phyloP scores from a whole-genome alignment of 2,888 invertebrate genomes.

The Balanococcus diminutus region DNA sequence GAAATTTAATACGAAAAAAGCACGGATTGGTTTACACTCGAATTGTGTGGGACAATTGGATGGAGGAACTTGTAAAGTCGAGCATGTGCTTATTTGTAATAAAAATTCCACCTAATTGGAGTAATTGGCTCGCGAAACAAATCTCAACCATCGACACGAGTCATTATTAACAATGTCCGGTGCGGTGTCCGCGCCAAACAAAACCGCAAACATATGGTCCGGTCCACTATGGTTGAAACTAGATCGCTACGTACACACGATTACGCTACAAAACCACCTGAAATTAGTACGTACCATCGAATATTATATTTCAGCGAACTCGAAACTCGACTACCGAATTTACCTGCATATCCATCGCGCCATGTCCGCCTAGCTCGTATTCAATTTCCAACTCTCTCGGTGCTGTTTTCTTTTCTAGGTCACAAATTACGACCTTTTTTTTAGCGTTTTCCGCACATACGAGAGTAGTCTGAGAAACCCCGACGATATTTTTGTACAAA shows the following conservation, averaged over 20 bases:
- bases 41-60: neutral
- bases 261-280: conserved; percentile 3
- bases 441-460: neutral
- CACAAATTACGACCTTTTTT: neutral
- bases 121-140: conserved; percentile 7
- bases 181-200: neutral
- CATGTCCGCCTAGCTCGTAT: neutral
- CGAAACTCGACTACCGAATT: conserved; percentile 6
- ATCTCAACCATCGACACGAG: conserved; percentile 17
- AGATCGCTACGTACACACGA: neutral
- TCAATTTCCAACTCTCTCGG: neutral
- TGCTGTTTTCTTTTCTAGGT: neutral
- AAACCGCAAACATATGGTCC: conserved; percentile 31
- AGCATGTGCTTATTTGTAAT: neutral
- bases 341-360: too few species aligned
- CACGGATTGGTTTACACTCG: too few species aligned
- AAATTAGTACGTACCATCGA: neutral
- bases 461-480: conserved; percentile 22
- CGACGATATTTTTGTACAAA: conserved; percentile 16
- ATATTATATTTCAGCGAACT: conserved; percentile 36
- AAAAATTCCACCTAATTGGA: neutral
- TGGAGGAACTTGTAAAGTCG: neutral
- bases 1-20: neutral
- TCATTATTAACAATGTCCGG: neutral
- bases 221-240: neutral